phyloP scores from a whole-genome alignment of 2,797 vertebrate genomes.

The Pangasius macronema region DNA sequence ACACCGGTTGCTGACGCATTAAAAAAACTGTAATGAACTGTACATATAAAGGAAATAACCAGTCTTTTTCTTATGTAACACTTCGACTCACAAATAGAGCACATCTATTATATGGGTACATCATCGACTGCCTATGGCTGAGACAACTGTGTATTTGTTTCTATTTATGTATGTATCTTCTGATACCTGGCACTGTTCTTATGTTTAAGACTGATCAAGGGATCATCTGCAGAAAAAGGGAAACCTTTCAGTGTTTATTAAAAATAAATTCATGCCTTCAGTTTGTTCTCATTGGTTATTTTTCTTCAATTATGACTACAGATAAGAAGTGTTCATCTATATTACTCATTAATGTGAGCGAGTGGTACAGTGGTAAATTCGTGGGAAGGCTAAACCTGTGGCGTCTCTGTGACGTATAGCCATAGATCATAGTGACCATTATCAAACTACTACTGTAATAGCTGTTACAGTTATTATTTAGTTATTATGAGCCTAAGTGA shows the following conservation, averaged over 20 bases:
- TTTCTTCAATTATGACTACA: neutral
- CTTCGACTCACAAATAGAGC: slow-evolving; percentile 32
- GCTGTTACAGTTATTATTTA: neutral
- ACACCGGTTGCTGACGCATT: slow-evolving; percentile 53
- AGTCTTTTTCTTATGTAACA: slow-evolving; percentile 55
- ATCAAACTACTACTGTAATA: neutral
- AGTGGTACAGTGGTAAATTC: neutral
- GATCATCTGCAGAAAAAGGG: slow-evolving; percentile 43
- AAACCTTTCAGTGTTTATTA: slow-evolving; percentile 71
- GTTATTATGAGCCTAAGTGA: neutral
- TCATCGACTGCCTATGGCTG: slow-evolving; percentile 49
- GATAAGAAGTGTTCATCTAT: neutral
- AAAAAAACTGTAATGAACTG: slow-evolving; percentile 21
- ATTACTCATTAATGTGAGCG: neutral
- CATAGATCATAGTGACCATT: neutral
- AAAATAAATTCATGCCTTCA: slow-evolving; percentile 73
- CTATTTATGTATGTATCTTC: slow-evolving; percentile 50
- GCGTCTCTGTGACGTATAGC: neutral
- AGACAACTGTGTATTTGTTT: slow-evolving; percentile 47
- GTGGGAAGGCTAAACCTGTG: neutral
- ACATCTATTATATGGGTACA: slow-evolving; percentile 54
- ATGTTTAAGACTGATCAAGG: slow-evolving; percentile 34
- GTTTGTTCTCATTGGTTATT: slow-evolving; percentile 18
- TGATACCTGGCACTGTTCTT: slow-evolving; percentile 38
- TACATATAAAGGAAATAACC: slow-evolving; percentile 54